phyloP scores from a whole-genome alignment of 2,888 invertebrate species.

The Adelognathus sp. region DNA sequence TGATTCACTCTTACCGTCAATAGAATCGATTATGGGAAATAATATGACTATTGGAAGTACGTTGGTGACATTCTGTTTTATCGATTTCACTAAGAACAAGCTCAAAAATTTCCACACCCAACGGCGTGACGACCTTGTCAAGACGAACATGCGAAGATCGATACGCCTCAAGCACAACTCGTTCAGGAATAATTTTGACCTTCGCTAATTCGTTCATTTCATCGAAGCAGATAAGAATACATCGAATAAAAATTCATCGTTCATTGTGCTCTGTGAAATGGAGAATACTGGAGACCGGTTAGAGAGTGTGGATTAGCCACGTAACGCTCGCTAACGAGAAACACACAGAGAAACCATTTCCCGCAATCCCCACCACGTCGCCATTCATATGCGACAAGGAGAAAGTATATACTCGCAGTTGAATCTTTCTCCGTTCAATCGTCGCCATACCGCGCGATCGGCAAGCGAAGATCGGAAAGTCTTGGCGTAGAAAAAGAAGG shows the following conservation, averaged over 20 bases:
- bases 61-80: too few relatives aligned
- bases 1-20: too few relatives aligned
- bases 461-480: conserved; percentile 19
- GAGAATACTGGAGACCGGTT: background rate
- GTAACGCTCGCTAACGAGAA: conserved; percentile 19
- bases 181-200: too few relatives aligned
- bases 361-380: background rate
- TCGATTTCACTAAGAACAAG: too few relatives aligned
- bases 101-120: too few relatives aligned
- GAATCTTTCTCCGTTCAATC: background rate
- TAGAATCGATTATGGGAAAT: too few relatives aligned
- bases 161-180: too few relatives aligned
- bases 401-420: conserved; percentile 2
- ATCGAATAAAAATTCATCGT: background rate
- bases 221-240: too few relatives aligned
- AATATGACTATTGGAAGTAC: too few relatives aligned
- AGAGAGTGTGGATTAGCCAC: background rate
- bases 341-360: background rate
- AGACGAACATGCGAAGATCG: too few relatives aligned
- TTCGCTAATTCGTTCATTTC: too few relatives aligned
- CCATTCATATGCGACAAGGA: conserved; percentile 1
- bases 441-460: background rate
- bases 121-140: too few relatives aligned
- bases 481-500: background rate
- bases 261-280: background rate